A percentile compares a stretch with the other conserved stretches of the same genome.
These are phyloP conservation scores for Drosophila arizonae DNA, from an alignment of 1,140 invertebrate genomes.

Conservation along the genomic window DNA sequence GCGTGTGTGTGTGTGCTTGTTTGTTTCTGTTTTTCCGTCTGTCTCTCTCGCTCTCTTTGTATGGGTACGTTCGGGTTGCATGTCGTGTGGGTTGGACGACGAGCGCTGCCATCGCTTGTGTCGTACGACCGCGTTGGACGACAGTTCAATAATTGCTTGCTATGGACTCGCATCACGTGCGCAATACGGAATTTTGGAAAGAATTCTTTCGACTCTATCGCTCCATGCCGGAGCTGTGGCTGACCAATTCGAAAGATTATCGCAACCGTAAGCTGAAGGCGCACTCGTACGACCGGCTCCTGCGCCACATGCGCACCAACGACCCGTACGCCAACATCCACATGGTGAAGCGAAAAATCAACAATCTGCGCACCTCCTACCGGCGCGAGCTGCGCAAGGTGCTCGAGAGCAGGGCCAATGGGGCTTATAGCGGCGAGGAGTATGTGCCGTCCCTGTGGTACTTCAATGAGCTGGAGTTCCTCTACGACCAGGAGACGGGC, in stretches of 20 bases:
- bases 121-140: constrained; percentile 53
- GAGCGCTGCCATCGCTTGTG: neutral
- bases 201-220: constrained; percentile 60
- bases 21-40: neutral
- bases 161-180: constrained; percentile 23
- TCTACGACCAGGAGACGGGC: constrained; percentile 54
- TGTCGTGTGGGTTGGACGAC: constrained; percentile 24
- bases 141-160: constrained; percentile 16
- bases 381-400: constrained; percentile 63
- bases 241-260: constrained; percentile 48
- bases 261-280: constrained; percentile 47
- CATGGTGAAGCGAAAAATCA: constrained; percentile 61
- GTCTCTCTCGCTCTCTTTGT: too few relatives aligned
- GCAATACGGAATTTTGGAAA: constrained; percentile 39
- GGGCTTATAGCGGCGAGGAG: neutral
- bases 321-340: constrained; percentile 51
- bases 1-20: neutral
- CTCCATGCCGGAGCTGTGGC: constrained; percentile 65
- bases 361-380: constrained; percentile 66
- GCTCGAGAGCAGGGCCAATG: constrained; percentile 18
- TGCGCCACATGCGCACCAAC: constrained; percentile 25
- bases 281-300: constrained; percentile 37
- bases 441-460: constrained; percentile 61
- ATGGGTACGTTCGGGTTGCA: constrained; percentile 11
- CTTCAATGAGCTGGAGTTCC: constrained; percentile 59